These are phyloP conservation scores for Xiphorhynchus erythropygius DNA, from an alignment of 2,797 vertebrate species.

Conservation along the genomic window DNA sequence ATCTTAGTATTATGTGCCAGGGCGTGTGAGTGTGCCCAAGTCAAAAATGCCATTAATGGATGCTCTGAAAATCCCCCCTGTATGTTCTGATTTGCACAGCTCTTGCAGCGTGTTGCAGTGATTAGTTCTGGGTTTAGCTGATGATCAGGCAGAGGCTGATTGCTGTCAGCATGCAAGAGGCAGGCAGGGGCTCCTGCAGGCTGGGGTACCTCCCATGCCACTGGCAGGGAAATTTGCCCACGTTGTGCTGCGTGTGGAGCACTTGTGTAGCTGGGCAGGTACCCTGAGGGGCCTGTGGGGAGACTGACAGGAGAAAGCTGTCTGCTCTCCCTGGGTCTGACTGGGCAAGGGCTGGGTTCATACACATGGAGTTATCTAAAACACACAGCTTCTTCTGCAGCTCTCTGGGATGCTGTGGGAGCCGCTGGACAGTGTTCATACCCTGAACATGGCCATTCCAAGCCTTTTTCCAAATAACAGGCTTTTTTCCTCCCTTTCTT, in stretches of 20 bases:
- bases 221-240: background rate
- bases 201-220: background rate
- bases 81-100: conserved; percentile 21
- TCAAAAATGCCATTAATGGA: background rate
- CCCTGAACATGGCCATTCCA: background rate
- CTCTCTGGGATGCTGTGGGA: background rate
- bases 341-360: background rate
- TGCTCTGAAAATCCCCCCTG: background rate
- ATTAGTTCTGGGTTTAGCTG: conserved; percentile 17
- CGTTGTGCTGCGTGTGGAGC: background rate
- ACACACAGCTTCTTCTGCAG: background rate
- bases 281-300: background rate
- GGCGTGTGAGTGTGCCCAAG: background rate
- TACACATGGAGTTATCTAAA: background rate
- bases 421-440: background rate
- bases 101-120: conserved; percentile 18
- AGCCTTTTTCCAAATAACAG: background rate
- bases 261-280: background rate
- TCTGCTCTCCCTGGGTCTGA: background rate
- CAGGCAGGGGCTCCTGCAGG: background rate
- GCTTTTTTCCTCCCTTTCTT: background rate
- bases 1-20: background rate
- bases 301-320: background rate
- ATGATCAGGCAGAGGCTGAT: background rate
- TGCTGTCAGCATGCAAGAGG: background rate